Base-by-base conservation (phyloP, 2,113 vertebrate species). In the Corapipo altera region DNA sequence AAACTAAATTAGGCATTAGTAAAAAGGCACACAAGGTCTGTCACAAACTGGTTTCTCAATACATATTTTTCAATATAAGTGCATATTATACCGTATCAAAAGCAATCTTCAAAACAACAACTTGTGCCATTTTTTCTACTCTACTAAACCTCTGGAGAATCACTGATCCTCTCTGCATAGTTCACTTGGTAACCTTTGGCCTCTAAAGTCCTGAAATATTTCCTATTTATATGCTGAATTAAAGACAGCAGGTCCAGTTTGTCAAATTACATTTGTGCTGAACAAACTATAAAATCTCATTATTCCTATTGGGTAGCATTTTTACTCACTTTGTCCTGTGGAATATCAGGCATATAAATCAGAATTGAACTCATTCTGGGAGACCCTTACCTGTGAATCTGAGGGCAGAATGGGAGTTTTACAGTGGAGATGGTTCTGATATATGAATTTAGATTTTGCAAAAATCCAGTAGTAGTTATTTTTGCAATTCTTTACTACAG, bases 381-480 rank as follows among this genome's bases (percentile, higher is more conserved):
- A 82, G 21, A 74, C 10, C 3, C 7, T 22, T 27, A 24, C 8
- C 32, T 65, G 22, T 52, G 52, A 88, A 67, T 58, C 28, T 39
- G 55, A 83, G 21, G 48, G 59, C 8, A 72, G 30, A 84, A 71
- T 1, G 26, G 11, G 49, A 83, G 17, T 49, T 57, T 14, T 55
- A 66, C 21, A 54, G 17, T 13, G 66, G 0, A 2, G 1, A 24
- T 35, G 4, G n/a, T 39, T 85, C 26, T 1, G 1, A 58, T 6
- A 33, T 2, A 41, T 6, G 8, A 88, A 80, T 81, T 5, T 57
- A 22, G 6, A 41, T 67, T 73, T 83, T 46, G 5, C 5, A 66
- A 77, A 89, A 48, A 39, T 46, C 8, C 85, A 83, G n/a, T 22
- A 7, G 19, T 22, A 7, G 27, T 44, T 58, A 54, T 6, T 78